A percentile compares a stretch with the other conserved stretches of the same genome.
Conservation (phyloP, 2,797 vertebrate genomes). For the Neostethus bicornis region DNA sequence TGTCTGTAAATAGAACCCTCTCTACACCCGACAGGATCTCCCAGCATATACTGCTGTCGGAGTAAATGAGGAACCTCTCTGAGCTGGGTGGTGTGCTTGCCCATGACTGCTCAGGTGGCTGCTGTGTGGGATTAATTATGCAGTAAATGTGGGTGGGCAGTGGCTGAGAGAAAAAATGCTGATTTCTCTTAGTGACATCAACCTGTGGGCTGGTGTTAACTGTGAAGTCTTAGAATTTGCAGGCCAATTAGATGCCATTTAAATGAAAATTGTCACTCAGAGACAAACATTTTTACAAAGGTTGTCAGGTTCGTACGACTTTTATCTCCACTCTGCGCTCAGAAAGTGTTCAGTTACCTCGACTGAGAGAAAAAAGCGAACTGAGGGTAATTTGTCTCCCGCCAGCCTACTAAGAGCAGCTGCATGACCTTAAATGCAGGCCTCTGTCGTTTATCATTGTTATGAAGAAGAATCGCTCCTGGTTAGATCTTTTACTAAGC, state of each 20-base stretch:
- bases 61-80: conserved; percentile 32
- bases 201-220: conserved; percentile 27
- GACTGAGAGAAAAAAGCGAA: conserved; percentile 39
- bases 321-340: conserved; percentile 61
- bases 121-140: conserved; percentile 60
- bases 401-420: conserved; percentile 47
- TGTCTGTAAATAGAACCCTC: conserved; percentile 32
- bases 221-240: conserved; percentile 42
- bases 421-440: conserved; percentile 68
- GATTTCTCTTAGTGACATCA: conserved; percentile 42
- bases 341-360: conserved; percentile 37
- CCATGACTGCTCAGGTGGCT: conserved; percentile 41
- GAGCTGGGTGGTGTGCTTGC: conserved; percentile 43
- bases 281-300: conserved; percentile 53
- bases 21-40: conserved; percentile 12
- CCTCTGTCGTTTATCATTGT: conserved; percentile 59
- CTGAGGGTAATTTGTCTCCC: conserved; percentile 65
- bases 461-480: conserved; percentile 55
- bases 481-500: conserved; percentile 31
- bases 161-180: conserved; percentile 31
- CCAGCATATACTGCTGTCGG: conserved; percentile 50
- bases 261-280: conserved; percentile 26
- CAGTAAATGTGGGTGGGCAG: conserved; percentile 53
- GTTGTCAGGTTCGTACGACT: conserved; percentile 50
- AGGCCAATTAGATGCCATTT: conserved; percentile 37